Evolutionary conservation across 2,888 invertebrate genomes (phyloP).

Genomic region (Flexamia atlantica): DNA sequence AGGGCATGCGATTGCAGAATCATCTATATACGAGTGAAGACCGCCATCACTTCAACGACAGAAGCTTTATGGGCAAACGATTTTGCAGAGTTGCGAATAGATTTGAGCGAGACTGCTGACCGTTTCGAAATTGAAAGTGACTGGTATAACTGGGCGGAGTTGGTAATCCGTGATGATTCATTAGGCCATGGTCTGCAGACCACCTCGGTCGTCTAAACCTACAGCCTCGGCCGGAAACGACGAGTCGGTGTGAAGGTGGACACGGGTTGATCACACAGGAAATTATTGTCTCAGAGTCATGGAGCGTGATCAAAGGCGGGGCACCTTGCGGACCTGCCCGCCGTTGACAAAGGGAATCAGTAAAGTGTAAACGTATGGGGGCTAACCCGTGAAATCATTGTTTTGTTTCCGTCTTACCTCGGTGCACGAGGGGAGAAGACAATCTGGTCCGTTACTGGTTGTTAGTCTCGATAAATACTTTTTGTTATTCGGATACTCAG

Average conservation of each 20-base stretch:
- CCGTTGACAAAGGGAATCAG: constrained; percentile 27
- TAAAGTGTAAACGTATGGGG: constrained; percentile 6
- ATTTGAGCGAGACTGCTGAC: background rate
- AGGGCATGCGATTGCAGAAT: background rate
- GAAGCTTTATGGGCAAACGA: background rate
- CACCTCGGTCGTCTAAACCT: constrained; percentile 50
- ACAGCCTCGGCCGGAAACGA: constrained; percentile 34
- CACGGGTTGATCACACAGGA: constrained; percentile 57
- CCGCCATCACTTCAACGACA: background rate
- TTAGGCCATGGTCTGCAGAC: constrained; percentile 47
- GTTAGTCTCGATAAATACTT: no score
- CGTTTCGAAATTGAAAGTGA: constrained; percentile 39
- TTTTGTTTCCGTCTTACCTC: constrained; percentile 32
- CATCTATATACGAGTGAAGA: background rate
- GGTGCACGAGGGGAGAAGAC: background rate
- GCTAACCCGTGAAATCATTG: constrained; percentile 46
- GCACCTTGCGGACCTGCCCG: constrained; percentile 40
- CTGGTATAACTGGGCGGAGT: constrained; percentile 6
- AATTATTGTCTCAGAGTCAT: constrained; percentile 56
- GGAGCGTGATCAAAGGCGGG: constrained; percentile 47
- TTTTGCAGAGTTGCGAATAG: background rate
- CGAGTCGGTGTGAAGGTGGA: constrained; percentile 30
- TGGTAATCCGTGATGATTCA: constrained; percentile 47
- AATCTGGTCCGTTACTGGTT: background rate
- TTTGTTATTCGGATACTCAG: no score